Base-by-base conservation (phyloP, 2,113 vertebrate species). In the Psittacula cyanocephala region DNA sequence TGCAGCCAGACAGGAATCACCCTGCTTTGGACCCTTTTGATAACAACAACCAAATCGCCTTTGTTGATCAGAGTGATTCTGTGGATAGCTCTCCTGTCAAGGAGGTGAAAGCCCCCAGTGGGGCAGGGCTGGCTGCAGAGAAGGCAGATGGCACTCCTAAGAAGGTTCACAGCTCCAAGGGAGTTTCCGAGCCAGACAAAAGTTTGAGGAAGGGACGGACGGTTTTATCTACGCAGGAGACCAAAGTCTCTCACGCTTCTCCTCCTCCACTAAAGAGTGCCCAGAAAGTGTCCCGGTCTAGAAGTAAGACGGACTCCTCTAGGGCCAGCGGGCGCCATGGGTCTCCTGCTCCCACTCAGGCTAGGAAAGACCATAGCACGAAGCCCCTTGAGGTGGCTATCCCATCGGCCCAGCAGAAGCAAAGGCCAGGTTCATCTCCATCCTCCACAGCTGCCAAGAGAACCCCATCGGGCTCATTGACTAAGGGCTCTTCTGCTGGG, bases 11-110 rank as follows among this genome's bases (percentile, higher is more conserved):
- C 25, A 98, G 96, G 94, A 98, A 94, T 82, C 96, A 91, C 84
- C 83, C 98, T 23, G 95, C 98, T 93, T 97, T 98, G 24, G 99
- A 99, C 81, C 96, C 98, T 20, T 98, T 98, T 43, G 99, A 99
- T 94, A 99, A 99, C 98, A 99, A 99, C 98, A 99, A 99, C 96
- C 99, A 99, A 95, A 99, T 99, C 1, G 98, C 98, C 59, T 99
- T 98, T 57, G 97, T 99, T 77, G 99, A 99, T 96, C 99, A 99
- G 98, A 99, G 99, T 10, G 96, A 98, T 86, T 98, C 98, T 71
- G 98, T 98, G 29, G 98, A 98, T 78, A 98, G 98, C 63, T 98
- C 98, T 65, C 98, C 98, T 6, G 97, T 98, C 69, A 99, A 99
- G 96, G 99, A 99, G 57, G 98, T 96, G 69, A 99, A 98, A 68